Evolutionary conservation across 2,888 invertebrate species (phyloP).

Genomic region (Noctua janthina): DNA sequence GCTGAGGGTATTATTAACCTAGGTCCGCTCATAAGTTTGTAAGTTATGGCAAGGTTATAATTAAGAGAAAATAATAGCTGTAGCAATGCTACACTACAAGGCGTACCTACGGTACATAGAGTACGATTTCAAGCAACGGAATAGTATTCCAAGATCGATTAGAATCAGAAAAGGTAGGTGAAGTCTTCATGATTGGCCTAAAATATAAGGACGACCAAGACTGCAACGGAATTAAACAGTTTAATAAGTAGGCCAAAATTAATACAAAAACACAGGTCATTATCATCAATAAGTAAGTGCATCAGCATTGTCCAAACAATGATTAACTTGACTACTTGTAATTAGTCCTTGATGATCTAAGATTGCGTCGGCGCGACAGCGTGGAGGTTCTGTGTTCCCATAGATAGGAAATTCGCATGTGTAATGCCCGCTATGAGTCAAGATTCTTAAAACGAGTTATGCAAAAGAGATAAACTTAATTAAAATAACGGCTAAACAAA

Average conservation of each 20-base stretch:
- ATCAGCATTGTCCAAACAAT: slow-evolving; percentile 1
- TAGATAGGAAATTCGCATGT: slow-evolving; percentile 1
- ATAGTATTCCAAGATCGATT: background rate
- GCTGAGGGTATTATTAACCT: background rate
- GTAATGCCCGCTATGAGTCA: slow-evolving; percentile 10
- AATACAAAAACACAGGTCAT: background rate
- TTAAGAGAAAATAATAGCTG: background rate
- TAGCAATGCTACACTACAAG: background rate
- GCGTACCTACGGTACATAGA: background rate
- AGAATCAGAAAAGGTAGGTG: background rate
- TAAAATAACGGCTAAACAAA: slow-evolving; percentile 38
- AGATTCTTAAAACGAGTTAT: slow-evolving; percentile 42
- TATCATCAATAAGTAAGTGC: background rate
- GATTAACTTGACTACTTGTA: background rate
- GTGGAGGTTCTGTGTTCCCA: slow-evolving; percentile 16
- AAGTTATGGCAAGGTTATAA: background rate
- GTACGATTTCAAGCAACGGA: background rate
- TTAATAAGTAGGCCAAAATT: background rate
- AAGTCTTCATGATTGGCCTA: background rate
- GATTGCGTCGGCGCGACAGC: background rate
- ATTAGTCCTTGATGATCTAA: background rate
- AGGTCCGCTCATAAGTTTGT: background rate
- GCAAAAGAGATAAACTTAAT: slow-evolving; percentile 37
- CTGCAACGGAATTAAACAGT: background rate
- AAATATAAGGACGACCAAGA: background rate